These are phyloP conservation scores for Cardiocondyla obscurior DNA, from an alignment of 1,140 invertebrate species.

Conservation along the genomic window DNA sequence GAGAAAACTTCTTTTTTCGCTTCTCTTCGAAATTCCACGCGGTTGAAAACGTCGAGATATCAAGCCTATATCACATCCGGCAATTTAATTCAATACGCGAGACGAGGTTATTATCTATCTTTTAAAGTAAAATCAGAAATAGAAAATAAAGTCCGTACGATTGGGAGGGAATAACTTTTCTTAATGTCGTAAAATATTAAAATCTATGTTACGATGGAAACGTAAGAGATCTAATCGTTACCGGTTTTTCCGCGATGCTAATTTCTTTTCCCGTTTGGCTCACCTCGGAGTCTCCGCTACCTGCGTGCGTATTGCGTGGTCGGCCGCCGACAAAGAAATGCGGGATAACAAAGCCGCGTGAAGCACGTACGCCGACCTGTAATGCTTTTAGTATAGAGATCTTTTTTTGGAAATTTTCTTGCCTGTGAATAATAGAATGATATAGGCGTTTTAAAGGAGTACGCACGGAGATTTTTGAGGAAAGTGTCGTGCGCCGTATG, in stretches of 20 bases:
- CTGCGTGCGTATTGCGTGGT: too few species aligned
- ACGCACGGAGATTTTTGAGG: conserved; percentile 49
- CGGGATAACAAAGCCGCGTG: too few species aligned
- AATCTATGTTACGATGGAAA: too few species aligned
- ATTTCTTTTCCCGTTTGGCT: too few species aligned
- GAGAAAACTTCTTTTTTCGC: conserved; percentile 4
- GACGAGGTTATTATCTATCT: neutral
- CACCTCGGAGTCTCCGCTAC: too few species aligned
- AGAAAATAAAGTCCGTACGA: neutral
- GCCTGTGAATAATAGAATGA: neutral
- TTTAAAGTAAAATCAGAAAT: neutral
- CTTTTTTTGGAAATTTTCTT: neutral
- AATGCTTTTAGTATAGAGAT: too few species aligned
- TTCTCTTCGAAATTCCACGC: conserved; percentile 11
- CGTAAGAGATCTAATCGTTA: too few species aligned
- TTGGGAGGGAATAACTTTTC: neutral
- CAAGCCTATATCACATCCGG: neutral
- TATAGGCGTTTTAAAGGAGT: conserved; percentile 18
- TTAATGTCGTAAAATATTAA: neutral
- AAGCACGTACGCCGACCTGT: too few species aligned
- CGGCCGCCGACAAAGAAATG: too few species aligned
- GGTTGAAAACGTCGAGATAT: neutral
- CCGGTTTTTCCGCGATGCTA: too few species aligned
- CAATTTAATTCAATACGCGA: neutral
- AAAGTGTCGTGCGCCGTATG: conserved; percentile 55